Evolutionary conservation across 1,140 invertebrate species (phyloP).

Genomic region (Vollenhovia emeryi): DNA sequence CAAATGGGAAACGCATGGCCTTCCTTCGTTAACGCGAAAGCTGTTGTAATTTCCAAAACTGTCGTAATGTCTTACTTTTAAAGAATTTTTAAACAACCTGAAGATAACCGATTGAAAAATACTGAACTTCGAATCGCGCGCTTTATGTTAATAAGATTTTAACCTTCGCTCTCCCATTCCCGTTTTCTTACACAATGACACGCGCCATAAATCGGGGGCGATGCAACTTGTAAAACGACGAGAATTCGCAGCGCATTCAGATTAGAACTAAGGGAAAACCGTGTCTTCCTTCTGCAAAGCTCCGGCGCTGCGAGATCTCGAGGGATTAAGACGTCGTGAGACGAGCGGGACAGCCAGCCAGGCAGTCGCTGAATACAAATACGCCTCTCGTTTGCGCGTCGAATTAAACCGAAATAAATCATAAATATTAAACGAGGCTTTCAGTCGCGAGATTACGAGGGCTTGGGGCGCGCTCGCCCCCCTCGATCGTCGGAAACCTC

Average conservation of each 20-base stretch:
- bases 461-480: conserved; percentile 67
- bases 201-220: neutral
- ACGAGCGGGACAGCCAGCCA: conserved; percentile 32
- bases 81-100: neutral
- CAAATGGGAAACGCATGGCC: neutral
- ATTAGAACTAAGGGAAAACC: neutral
- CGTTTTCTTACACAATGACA: neutral
- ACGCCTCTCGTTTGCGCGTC: conserved; percentile 80
- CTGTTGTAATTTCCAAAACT: neutral
- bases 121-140: neutral
- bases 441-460: conserved; percentile 82
- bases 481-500: conserved; percentile 42
- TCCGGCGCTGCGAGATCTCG: neutral
- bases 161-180: too few species aligned
- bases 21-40: neutral
- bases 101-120: neutral
- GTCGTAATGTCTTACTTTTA: neutral
- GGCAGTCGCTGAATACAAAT: conserved; percentile 65
- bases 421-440: conserved; percentile 86
- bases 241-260: conserved; percentile 4
- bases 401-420: conserved; percentile 86
- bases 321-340: conserved; percentile 26
- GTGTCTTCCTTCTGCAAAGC: neutral
- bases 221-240: neutral
- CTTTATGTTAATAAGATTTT: neutral